These are phyloP conservation scores for Poecilia velifera DNA, from an alignment of 2,797 vertebrate genomes.

Conservation along the genomic window DNA sequence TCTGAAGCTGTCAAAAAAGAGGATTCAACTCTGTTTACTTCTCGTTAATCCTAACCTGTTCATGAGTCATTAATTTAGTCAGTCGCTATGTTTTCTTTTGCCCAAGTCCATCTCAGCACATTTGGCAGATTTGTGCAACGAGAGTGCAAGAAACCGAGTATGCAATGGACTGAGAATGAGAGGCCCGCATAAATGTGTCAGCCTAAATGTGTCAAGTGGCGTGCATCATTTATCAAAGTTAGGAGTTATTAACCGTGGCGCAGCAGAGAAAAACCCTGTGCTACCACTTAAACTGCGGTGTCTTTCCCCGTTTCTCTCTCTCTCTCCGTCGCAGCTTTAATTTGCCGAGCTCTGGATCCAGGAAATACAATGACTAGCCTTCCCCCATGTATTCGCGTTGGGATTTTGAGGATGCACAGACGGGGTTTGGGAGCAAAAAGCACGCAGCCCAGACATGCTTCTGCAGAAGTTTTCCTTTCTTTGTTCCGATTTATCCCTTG, in stretches of 20 bases:
- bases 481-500: constrained; percentile 70
- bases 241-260: constrained; percentile 50
- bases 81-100: not conserved
- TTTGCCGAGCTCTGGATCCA: constrained; percentile 72
- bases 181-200: constrained; percentile 21
- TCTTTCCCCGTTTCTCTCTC: constrained; percentile 45
- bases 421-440: constrained; percentile 56
- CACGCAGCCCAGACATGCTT: constrained; percentile 66
- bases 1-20: constrained; percentile 3
- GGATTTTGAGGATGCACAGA: constrained; percentile 72
- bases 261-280: constrained; percentile 44
- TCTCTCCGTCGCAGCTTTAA: constrained; percentile 66
- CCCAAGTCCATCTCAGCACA: not conserved
- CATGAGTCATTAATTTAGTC: constrained; percentile 12
- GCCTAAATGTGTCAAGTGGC: constrained; percentile 55
- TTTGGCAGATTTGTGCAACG: not conserved
- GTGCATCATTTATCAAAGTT: constrained; percentile 49
- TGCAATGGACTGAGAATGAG: constrained; percentile 15
- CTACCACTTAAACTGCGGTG: constrained; percentile 61
- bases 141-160: not conserved
- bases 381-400: constrained; percentile 73
- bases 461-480: constrained; percentile 62
- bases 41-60: constrained; percentile 7
- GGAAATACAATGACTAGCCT: constrained; percentile 70
- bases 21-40: not conserved